Conservation (phyloP, 1,140 invertebrate species). For the Microplitis demolitor region DNA sequence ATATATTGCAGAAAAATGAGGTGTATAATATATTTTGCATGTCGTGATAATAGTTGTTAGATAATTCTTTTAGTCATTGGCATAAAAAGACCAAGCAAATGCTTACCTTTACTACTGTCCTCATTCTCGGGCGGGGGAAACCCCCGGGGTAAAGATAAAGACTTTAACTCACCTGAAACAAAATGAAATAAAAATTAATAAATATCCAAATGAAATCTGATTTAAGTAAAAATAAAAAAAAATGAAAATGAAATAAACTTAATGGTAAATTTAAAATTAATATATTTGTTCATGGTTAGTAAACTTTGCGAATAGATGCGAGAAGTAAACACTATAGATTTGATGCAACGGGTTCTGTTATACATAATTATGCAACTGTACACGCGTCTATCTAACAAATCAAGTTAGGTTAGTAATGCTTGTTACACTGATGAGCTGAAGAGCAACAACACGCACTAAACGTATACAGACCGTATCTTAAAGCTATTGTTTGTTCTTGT, state of each 20-base stretch:
- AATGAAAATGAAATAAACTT: neutral
- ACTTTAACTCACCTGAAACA: constrained; percentile 63
- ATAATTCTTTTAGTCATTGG: neutral
- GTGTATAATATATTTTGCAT: neutral
- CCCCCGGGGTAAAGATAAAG: constrained; percentile 59
- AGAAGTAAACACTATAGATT: neutral
- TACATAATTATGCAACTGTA: neutral
- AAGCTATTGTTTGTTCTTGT: too few relatives aligned
- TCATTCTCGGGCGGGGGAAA: constrained; percentile 49
- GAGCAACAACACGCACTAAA: neutral
- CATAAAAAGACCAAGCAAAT: neutral
- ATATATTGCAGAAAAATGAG: neutral
- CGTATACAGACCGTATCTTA: neutral
- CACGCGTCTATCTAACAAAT: neutral
- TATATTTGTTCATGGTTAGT: neutral
- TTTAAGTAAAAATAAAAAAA: constrained; percentile 8
- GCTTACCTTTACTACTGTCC: constrained; percentile 30
- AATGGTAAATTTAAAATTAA: neutral
- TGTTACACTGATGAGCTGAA: neutral
- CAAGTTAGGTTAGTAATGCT: neutral
- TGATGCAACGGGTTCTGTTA: neutral
- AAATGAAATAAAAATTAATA: constrained; percentile 20
- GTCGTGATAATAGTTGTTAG: neutral
- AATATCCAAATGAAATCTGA: neutral
- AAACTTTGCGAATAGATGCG: neutral